These are phyloP conservation scores for Bellardia bayeri DNA, from an alignment of 2,888 invertebrate species.

Conservation along the genomic window DNA sequence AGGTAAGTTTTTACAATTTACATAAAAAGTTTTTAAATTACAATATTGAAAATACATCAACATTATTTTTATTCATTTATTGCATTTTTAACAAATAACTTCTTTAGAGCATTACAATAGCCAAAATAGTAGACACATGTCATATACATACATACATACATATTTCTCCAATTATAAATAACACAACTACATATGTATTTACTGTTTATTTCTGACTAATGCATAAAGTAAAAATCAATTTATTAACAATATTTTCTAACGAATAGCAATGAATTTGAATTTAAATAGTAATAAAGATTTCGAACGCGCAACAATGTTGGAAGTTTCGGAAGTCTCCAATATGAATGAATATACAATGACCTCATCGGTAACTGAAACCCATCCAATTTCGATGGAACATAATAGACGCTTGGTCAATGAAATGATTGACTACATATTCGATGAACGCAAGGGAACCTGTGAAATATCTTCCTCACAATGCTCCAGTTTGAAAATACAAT, in stretches of 20 bases:
- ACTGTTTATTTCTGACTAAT: neutral
- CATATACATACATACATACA: too few relatives aligned
- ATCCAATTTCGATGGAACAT: constrained; percentile 54
- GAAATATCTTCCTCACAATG: constrained; percentile 76
- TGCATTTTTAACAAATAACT: too few relatives aligned
- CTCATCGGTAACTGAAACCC: constrained; percentile 18
- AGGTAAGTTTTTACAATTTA: too few relatives aligned
- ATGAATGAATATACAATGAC: constrained; percentile 65
- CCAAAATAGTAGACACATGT: too few relatives aligned
- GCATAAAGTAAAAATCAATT: neutral
- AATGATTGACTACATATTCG: constrained; percentile 76
- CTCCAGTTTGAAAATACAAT: constrained; percentile 64
- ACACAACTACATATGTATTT: neutral
- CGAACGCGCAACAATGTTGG: neutral
- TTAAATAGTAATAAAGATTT: neutral
- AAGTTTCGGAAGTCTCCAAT: constrained; percentile 35
- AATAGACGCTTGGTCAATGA: constrained; percentile 74
- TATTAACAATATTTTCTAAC: neutral
- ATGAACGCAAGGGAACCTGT: constrained; percentile 76
- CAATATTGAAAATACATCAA: too few relatives aligned
- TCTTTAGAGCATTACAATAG: neutral
- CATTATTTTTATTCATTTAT: too few relatives aligned
- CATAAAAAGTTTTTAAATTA: too few relatives aligned
- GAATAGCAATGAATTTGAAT: constrained; percentile 6
- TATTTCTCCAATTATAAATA: neutral